Evolutionary conservation across 2,113 vertebrate genomes (phyloP).

Genomic region (Bubo blakistoni): DNA sequence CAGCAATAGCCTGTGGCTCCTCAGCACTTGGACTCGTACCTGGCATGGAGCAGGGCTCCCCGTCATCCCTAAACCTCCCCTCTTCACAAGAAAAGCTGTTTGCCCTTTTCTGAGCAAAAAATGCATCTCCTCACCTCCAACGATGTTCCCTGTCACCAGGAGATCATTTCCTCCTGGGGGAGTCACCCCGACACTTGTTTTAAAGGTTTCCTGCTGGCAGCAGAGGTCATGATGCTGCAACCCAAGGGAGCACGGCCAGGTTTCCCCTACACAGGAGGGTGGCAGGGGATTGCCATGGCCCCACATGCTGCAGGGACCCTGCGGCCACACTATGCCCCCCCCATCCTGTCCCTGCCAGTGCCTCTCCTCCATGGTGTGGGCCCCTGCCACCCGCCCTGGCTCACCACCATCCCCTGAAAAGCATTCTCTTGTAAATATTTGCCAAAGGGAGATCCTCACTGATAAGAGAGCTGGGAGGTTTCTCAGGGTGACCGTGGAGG

Average conservation of each 20-base stretch:
- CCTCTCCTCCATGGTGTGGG: accelerated
- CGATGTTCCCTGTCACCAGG: neutral
- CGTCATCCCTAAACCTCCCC: neutral
- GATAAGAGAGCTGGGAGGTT: slow-evolving; percentile 67
- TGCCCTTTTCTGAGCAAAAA: neutral
- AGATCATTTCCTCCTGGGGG: neutral
- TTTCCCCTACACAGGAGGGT: no score
- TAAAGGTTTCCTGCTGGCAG: slow-evolving; percentile 38
- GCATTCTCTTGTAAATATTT: slow-evolving; percentile 62
- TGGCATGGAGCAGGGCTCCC: neutral
- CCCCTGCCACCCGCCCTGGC: neutral
- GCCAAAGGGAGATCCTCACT: slow-evolving; percentile 52
- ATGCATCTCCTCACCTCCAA: neutral
- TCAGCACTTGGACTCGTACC: neutral
- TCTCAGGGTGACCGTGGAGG: slow-evolving; percentile 47
- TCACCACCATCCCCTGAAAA: neutral
- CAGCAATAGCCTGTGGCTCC: neutral
- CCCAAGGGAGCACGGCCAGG: accelerated
- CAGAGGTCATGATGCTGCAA: neutral
- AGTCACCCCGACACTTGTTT: neutral
- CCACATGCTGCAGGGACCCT: accelerated
- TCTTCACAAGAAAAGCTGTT: neutral
- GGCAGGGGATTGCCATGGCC: accelerated
- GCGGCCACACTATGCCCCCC: accelerated
- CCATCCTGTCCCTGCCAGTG: accelerated